Percentiles rank a stretch among this genome's conserved stretches.
Evolutionary conservation across 2,888 invertebrate genomes (phyloP).

Genomic region (Microchrysa polita): DNA sequence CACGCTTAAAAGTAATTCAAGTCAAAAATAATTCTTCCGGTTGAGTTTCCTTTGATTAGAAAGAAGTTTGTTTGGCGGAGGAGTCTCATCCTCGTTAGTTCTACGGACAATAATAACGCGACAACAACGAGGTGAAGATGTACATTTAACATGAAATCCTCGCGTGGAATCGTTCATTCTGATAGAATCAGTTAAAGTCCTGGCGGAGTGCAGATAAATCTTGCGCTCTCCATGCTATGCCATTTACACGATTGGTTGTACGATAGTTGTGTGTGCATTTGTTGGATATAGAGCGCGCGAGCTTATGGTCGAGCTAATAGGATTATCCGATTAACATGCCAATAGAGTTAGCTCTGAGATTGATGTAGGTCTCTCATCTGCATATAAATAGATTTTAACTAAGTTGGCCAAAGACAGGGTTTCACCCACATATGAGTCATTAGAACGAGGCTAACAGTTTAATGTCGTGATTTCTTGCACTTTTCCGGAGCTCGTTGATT

Average conservation of each 20-base stretch:
- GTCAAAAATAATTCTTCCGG: slow-evolving; percentile 38
- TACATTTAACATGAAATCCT: slow-evolving; percentile 7
- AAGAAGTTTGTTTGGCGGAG: slow-evolving; percentile 2
- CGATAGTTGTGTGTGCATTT: slow-evolving; percentile 8
- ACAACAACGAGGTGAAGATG: slow-evolving; percentile 13
- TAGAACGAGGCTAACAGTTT: too few species aligned
- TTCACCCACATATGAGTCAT: too few species aligned
- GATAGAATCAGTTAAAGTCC: slow-evolving; percentile 18
- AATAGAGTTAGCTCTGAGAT: slow-evolving; percentile 1
- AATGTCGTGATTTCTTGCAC: too few species aligned
- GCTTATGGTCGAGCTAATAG: slow-evolving; percentile 5
- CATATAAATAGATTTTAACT: slow-evolving; percentile 2
- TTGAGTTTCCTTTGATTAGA: slow-evolving; percentile 20
- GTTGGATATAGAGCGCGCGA: not conserved
- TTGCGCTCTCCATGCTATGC: not conserved
- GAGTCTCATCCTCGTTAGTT: not conserved
- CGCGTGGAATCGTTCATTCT: slow-evolving; percentile 12
- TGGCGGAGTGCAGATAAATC: slow-evolving; percentile 15
- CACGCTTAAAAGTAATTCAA: slow-evolving; percentile 51
- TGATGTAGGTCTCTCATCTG: not conserved
- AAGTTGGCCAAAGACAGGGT: too few species aligned
- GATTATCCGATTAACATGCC: slow-evolving; percentile 4
- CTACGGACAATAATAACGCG: too few species aligned
- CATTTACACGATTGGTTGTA: slow-evolving; percentile 16
- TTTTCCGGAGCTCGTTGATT: too few species aligned